phyloP scores from a whole-genome alignment of 2,888 invertebrate genomes.

The Eupeodes luniger region DNA sequence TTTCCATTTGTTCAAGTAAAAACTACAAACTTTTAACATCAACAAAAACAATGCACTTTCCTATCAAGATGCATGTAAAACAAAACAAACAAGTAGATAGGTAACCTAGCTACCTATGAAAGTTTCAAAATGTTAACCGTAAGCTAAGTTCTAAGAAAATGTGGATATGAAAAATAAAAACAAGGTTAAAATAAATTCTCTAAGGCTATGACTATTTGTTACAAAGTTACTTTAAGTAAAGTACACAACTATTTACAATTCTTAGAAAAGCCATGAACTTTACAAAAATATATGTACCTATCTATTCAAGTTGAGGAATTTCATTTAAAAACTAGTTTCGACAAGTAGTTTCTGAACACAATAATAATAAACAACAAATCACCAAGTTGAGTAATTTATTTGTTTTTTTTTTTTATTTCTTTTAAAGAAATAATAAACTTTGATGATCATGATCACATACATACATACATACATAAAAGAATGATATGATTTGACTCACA shows the following conservation, averaged over 20 bases:
- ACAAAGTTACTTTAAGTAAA: not conserved
- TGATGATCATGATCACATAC: not conserved
- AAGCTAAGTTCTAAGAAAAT: not conserved
- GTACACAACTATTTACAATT: not conserved
- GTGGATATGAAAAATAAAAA: not conserved
- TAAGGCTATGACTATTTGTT: not conserved
- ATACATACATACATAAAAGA: not conserved
- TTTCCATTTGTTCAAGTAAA: too few relatives aligned
- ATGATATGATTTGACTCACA: not conserved
- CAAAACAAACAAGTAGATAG: too few relatives aligned
- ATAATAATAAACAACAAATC: not conserved
- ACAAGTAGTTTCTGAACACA: not conserved
- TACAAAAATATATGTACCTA: not conserved
- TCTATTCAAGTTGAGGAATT: not conserved
- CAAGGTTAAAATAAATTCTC: not conserved
- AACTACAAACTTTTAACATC: too few relatives aligned
- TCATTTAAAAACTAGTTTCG: conserved; percentile 12
- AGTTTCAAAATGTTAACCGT: not conserved
- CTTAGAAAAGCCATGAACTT: conserved; percentile 26
- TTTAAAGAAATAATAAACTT: not conserved
- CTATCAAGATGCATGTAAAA: too few relatives aligned
- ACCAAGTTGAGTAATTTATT: not conserved
- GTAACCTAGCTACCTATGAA: not conserved
- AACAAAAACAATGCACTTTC: too few relatives aligned
- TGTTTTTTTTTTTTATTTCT: not conserved